Base-by-base conservation (phyloP, 2,888 invertebrate genomes). In the Barypeithes pellucidus region DNA sequence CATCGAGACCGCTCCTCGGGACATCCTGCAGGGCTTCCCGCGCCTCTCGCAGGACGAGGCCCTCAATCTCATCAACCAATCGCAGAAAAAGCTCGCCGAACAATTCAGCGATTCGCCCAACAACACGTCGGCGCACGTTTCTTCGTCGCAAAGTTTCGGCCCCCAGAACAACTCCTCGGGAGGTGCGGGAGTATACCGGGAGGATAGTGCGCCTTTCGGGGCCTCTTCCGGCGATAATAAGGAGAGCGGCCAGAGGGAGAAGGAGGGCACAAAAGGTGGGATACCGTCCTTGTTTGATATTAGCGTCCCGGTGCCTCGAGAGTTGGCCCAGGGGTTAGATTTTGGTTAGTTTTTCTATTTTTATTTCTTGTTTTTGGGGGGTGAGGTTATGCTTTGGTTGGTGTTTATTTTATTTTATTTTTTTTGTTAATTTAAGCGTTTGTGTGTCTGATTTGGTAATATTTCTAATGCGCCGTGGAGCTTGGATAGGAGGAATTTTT, bases 11-110 rank as follows among this genome's bases (percentile, higher is more conserved):
- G 95, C 95, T 0, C 96, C 96, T 0, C 95, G 95, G 85, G 95
- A 96, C 86, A 95, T 96, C 80, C 88, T 96, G 67, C 95, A 96
- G n/a, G 94, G 95, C 83, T 96, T 95, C 80, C 95, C 95, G 50
- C 88, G 96, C 71, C 88, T 95, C 76, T 93, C 92, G 79, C 89
- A 95, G 72, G 94, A 95, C 80, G 92, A 92, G 75, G 94, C 95
- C 0, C 84, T 89, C 78, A 83, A 81, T 52, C 86, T 88, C 82
- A 87, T 89, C 77, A 86, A 87, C 50, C 84, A 86, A 33, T 87
- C 88, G 0, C 89, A 90, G 79, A 86, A 86, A 54, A 86, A 86
- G 73, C 81, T 89, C 22, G 86, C 87, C 69, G 83, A 84, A 18
- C 85, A 88, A 72, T 87, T 84, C 73, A 85, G 85, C 20, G 78